phyloP scores from a whole-genome alignment of 1,140 invertebrate species.

The Campoletis sonorensis region DNA sequence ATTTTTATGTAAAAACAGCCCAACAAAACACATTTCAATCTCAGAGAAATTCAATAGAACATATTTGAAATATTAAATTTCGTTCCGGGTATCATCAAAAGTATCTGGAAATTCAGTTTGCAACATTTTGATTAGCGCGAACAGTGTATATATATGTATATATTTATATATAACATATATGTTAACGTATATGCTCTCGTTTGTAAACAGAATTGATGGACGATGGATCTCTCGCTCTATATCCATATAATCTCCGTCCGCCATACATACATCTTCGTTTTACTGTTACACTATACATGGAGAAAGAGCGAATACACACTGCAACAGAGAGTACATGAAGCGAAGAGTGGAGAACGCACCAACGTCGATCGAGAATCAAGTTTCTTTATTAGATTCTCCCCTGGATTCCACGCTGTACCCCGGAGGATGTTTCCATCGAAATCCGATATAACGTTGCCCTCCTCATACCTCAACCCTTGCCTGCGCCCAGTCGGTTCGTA shows the following conservation, averaged over 20 bases:
- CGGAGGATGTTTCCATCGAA: conserved; percentile 46
- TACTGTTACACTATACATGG: not conserved
- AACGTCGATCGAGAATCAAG: conserved; percentile 42
- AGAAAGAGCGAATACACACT: not conserved
- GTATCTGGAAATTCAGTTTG: not conserved
- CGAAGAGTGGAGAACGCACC: conserved; percentile 15
- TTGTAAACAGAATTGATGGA: not conserved
- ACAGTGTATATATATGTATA: not conserved
- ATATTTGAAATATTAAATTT: conserved; percentile 9
- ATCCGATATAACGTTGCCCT: conserved; percentile 42
- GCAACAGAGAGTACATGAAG: too few species aligned
- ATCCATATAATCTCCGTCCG: not conserved
- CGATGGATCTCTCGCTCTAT: not conserved
- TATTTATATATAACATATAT: too few species aligned
- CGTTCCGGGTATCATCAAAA: not conserved
- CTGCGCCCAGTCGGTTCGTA: not conserved
- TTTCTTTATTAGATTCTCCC: conserved; percentile 43
- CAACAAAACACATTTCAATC: not conserved
- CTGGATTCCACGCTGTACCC: conserved; percentile 28
- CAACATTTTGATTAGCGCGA: not conserved
- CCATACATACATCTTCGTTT: not conserved
- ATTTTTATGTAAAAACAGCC: too few species aligned
- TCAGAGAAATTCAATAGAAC: not conserved
- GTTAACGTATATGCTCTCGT: not conserved
- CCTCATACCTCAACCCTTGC: not conserved